These are phyloP conservation scores for Stenoptilia bipunctidactyla DNA, from an alignment of 2,888 invertebrate species.

Conservation along the genomic window DNA sequence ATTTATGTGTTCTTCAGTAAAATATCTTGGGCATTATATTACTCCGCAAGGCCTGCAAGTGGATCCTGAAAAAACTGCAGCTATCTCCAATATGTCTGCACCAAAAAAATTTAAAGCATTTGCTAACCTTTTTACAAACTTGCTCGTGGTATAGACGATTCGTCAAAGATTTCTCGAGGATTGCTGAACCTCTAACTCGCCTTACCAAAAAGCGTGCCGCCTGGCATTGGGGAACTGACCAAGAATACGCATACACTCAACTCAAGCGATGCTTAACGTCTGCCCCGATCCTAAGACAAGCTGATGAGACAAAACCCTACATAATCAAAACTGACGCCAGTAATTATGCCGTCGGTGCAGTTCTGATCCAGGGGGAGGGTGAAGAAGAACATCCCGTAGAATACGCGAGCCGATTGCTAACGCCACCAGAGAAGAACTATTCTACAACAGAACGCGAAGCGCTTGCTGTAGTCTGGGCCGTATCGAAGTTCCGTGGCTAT, in stretches of 20 bases:
- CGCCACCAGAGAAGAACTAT: slow-evolving; percentile 9
- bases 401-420: slow-evolving; percentile 14
- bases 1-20: slow-evolving; percentile 7
- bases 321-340: slow-evolving; percentile 10
- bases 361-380: slow-evolving; percentile 14
- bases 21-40: slow-evolving; percentile 12
- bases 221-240: slow-evolving; percentile 6
- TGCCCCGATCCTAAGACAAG: slow-evolving; percentile 8
- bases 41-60: slow-evolving; percentile 12
- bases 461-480: slow-evolving; percentile 8
- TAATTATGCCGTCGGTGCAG: slow-evolving; percentile 9
- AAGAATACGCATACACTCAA: slow-evolving; percentile 6
- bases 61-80: slow-evolving; percentile 10
- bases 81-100: neutral
- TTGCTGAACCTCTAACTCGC: slow-evolving; percentile 2
- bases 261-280: slow-evolving; percentile 3
- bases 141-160: slow-evolving; percentile 12
- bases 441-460: slow-evolving; percentile 8
- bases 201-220: slow-evolving; percentile 7
- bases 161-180: slow-evolving; percentile 8
- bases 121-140: slow-evolving; percentile 11
- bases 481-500: slow-evolving; percentile 5
- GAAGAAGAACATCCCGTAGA: slow-evolving; percentile 14
- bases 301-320: neutral
- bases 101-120: slow-evolving; percentile 13